Evolutionary conservation across 2,888 invertebrate species (phyloP), one percentile per base, ranked within the genome.

Genomic region (Apocheima hispidaria): DNA sequence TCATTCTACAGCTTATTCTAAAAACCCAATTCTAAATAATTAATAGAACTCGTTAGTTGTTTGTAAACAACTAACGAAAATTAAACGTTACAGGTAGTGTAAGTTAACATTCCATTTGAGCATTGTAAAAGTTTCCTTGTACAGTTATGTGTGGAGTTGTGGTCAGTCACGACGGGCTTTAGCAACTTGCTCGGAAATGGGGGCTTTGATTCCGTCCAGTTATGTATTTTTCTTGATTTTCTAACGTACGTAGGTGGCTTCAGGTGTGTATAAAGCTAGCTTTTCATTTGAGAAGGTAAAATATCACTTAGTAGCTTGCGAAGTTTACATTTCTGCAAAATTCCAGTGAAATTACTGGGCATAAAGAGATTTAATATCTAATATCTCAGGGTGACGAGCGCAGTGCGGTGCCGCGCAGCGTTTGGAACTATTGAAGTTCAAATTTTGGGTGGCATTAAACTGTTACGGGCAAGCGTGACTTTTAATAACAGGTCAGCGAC

Each of bases 91-190:
- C 56, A 35, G 41, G 44, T 57, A 63, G n/a, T n/a, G n/a, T n/a
- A n/a, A n/a, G n/a, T 53, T 55, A 52, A 61, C 60, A 60, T 64
- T 60, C 46, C 62, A 58, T 62, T 64, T 62, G 40, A 16, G 60
- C 67, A 67, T 67, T 69, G 69, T 67, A 60, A 57, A 64, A 67
- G 60, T 69, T 68, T 54, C 54, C 18, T 43, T 23, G 44, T 60
- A 58, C 59, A 58, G 63, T 63, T 63, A 63, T 64, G 61, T 57
- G 60, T 21, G 58, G 59, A 53, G 46, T 48, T 48, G 62, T 49
- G 66, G 64, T 62, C 58, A 63, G 59, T 63, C 65, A 58, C 30
- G 48, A 18, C 44, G 21, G 28, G 51, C 14, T 62, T 44, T 3
- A 28, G 20, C 16, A 41, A 43, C 33, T 51, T 44, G 20, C 16